These are phyloP conservation scores for sheep (Ovis aries) DNA, from an alignment of 2,113 vertebrate species.

Conservation along the genomic window DNA sequence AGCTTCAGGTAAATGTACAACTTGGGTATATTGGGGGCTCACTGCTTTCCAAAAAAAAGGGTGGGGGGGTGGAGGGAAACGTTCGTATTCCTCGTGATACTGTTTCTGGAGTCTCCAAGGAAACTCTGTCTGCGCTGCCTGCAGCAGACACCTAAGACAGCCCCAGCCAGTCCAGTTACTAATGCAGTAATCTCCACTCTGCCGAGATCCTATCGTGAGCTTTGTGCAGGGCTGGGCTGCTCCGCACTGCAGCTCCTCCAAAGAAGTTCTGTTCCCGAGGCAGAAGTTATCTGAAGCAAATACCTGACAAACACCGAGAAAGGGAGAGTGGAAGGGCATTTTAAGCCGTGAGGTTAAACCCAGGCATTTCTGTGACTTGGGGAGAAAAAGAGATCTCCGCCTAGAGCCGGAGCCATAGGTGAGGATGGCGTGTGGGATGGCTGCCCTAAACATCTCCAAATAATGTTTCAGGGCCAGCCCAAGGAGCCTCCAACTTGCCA, in stretches of 20 bases:
- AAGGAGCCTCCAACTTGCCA: not conserved
- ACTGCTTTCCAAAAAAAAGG: not conserved
- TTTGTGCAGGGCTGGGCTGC: not conserved
- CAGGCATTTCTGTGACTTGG: not conserved
- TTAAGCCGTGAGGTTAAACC: not conserved
- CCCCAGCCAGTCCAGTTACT: not conserved
- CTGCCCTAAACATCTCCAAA: not conserved
- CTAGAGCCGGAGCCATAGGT: not conserved
- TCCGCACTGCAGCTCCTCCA: not conserved
- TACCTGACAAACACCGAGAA: not conserved
- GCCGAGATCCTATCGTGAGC: not conserved
- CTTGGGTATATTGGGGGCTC: not conserved
- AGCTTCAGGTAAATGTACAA: not conserved
- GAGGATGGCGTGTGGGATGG: not conserved
- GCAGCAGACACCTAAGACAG: not conserved
- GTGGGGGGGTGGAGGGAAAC: rapidly evolving
- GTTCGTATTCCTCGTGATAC: not conserved
- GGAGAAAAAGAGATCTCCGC: not conserved
- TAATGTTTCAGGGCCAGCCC: not conserved
- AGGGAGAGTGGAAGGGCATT: not conserved
- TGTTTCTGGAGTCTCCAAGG: not conserved
- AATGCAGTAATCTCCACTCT: not conserved
- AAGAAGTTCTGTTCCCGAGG: not conserved
- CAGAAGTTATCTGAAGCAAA: not conserved
- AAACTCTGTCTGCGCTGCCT: not conserved